phyloP scores from a whole-genome alignment of 2,797 vertebrate species.

The Gambelia wislizenii region DNA sequence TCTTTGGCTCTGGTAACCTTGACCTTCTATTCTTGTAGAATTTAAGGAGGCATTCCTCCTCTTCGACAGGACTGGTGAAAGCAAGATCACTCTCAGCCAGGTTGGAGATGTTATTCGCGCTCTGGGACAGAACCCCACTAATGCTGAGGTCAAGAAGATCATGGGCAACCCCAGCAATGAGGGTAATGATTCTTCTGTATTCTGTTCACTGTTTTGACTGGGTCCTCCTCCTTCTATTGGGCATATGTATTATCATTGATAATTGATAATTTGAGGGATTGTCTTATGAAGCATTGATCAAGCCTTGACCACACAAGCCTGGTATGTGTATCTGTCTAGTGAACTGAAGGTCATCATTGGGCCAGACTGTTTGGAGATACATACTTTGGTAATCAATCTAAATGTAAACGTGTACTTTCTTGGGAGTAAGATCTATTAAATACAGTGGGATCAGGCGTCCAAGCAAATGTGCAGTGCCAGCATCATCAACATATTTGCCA shows the following conservation, averaged over 20 bases:
- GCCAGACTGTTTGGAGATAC: background rate
- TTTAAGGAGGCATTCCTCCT: slow-evolving; percentile 99
- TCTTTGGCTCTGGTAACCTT: slow-evolving; percentile 42
- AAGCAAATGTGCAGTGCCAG: background rate
- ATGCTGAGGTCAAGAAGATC: slow-evolving; percentile 88
- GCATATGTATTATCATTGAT: background rate
- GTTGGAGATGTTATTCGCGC: slow-evolving; percentile 95
- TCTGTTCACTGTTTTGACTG: background rate
- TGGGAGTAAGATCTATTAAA: background rate
- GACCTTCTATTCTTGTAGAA: slow-evolving; percentile 80
- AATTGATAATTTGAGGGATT: background rate
- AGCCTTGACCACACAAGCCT: background rate
- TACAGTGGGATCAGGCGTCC: background rate
- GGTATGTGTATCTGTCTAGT: background rate
- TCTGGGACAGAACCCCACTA: slow-evolving; percentile 98
- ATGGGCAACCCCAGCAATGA: slow-evolving; percentile 91
- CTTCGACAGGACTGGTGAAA: slow-evolving; percentile 96
- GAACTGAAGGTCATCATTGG: background rate
- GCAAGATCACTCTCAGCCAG: slow-evolving; percentile 91
- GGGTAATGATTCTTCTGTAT: slow-evolving; percentile 76
- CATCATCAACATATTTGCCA: background rate
- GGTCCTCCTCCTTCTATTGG: background rate
- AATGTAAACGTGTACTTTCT: background rate
- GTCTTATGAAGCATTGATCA: background rate
- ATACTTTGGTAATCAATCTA: background rate